Base-by-base conservation (phyloP, 2,888 invertebrate genomes). In the Amblyjoppa proteus region DNA sequence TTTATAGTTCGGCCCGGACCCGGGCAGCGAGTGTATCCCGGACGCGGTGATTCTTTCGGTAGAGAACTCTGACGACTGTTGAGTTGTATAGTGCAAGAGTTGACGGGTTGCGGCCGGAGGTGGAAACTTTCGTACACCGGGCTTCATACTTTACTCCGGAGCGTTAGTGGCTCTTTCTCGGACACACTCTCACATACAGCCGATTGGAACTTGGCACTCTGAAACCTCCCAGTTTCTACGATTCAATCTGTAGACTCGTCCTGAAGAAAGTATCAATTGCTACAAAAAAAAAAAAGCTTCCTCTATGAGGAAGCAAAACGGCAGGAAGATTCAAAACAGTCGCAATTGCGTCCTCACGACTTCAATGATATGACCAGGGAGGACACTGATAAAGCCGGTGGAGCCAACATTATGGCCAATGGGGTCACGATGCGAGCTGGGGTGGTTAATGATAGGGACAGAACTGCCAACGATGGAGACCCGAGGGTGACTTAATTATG, bases 31-130 rank as follows among this genome's bases (percentile, higher is more conserved):
- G 16, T 16, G 34, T 34, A 81, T 56, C 64, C 51, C 56, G 38
- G 69, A 49, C 45, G 28, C 49, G 81, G 84, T 84, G 84, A 81
- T 85, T 85, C 81, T 81, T 78, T 58, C 61, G 53, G 38, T 69
- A 51, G 53, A 75, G 64, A 81, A 78, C 51, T 78, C 74, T 64
- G 81, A 85, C 81, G 77, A 81, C 69, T 45, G 71, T 64, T 31
- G 31, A 25, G 61, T 28, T 73, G 66, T 77, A 70, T 41, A 53
- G n/a, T 61, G 58, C 66, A 58, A 74, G 53, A 41, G 77, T 81
- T 77, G 80, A 81, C 61, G 25, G 75, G 73, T 61, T 38, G 56
- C 56, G 31, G 34, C 66, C 58, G 38, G 49, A 73, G 71, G 51
- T 81, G 73, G 61, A 61, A 83, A 83, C 83, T 83, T 86, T 83